Percentiles rank a stretch among this genome's conserved stretches.
Evolutionary conservation across 2,888 invertebrate species (phyloP).

Genomic region (Euclidia mi): DNA sequence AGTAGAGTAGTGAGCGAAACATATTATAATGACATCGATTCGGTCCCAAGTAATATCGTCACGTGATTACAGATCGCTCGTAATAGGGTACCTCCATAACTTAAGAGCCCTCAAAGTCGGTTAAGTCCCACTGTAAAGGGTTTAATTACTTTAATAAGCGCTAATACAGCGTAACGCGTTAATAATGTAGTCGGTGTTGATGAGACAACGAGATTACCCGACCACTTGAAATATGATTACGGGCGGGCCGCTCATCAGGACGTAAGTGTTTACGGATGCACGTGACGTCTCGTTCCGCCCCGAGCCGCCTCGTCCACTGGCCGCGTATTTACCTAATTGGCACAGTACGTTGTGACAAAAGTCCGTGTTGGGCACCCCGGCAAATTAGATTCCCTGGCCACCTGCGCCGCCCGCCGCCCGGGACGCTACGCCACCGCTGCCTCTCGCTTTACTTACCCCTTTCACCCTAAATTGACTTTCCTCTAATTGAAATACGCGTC

Average conservation of each 20-base stretch:
- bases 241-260: slow-evolving; percentile 72
- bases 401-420: slow-evolving; percentile 49
- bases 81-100: slow-evolving; percentile 46
- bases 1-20: too few relatives aligned
- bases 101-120: slow-evolving; percentile 50
- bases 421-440: slow-evolving; percentile 51
- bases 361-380: slow-evolving; percentile 71
- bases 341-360: slow-evolving; percentile 83
- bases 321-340: slow-evolving; percentile 87
- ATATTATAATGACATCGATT: slow-evolving; percentile 21
- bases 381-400: slow-evolving; percentile 83
- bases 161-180: slow-evolving; percentile 64
- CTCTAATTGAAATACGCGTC: slow-evolving; percentile 80
- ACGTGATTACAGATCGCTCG: slow-evolving; percentile 47
- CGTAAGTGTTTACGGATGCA: slow-evolving; percentile 82
- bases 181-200: slow-evolving; percentile 70
- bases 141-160: slow-evolving; percentile 60
- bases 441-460: slow-evolving; percentile 81
- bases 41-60: slow-evolving; percentile 32
- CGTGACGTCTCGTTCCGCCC: slow-evolving; percentile 66
- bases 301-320: slow-evolving; percentile 54
- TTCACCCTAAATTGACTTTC: slow-evolving; percentile 84
- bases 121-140: slow-evolving; percentile 48
- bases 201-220: slow-evolving; percentile 69
- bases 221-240: slow-evolving; percentile 80